Evolutionary conservation across 2,888 invertebrate genomes (phyloP), one percentile per base, ranked within the genome.

Genomic region (Andrena bicolor): DNA sequence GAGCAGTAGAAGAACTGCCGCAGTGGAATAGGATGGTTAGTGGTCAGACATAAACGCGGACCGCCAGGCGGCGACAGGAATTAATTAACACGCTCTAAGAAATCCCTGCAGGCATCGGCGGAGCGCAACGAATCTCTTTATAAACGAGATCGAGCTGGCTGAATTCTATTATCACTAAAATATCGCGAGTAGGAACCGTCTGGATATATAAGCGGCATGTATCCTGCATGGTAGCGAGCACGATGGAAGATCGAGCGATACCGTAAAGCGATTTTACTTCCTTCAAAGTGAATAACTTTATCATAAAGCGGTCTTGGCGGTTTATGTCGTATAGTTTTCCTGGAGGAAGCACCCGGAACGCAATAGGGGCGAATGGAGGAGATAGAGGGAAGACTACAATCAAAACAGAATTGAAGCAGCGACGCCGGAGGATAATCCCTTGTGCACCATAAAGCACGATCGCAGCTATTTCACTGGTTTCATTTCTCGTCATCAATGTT

Each of bases 251-350:
- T 68, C 66, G 65, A 64, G 69, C 74, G 71, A 73, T 72, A 71
- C 70, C 71, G 58, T 84, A 76, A 86, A 87, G 78, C 68, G 71
- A 63, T 85, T 72, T 78, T 70, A 71, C 69, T 68, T 30, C 30
- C 66, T 35, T 26, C 23, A 63, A 73, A 64, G 86, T 82, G 82
- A 76, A 74, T 82, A 84, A 77, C 73, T 85, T 66, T 53, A 56
- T 69, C 48, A 32, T 63, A 41, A 68, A 51, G 23, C n/a, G 49
- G 10, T 28, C 41, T 16, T 41, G 41, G 16, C 41, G 41, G 53
- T 53, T 53, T 53, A 53, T 20, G 53, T 53, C 53, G 53, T 20
- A 53, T 20, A 20, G 53, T 53, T 53, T 20, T 53, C n/a, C 53
- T 53, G 20, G 20, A 53, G 41, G 41, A 41, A 41, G 16, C 41